phyloP scores from a whole-genome alignment of 2,888 invertebrate species.

The Pseudolycoriella hygida region DNA sequence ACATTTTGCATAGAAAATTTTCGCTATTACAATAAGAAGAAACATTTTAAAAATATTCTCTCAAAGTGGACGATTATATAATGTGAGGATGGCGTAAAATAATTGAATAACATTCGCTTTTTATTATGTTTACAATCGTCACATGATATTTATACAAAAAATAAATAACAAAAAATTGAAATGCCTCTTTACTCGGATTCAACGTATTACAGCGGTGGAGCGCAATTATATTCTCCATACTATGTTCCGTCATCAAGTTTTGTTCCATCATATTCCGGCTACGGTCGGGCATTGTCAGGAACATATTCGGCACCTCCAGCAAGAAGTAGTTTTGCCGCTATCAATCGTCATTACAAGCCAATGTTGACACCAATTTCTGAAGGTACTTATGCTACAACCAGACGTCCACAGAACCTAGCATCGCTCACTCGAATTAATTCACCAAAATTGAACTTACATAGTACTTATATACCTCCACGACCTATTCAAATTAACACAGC shows the following conservation, averaged over 20 bases:
- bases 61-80: too few relatives aligned
- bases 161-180: too few relatives aligned
- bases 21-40: too few relatives aligned
- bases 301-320: slow-evolving; percentile 20
- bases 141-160: too few relatives aligned
- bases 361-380: slow-evolving; percentile 58
- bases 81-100: too few relatives aligned
- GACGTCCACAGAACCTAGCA: slow-evolving; percentile 19
- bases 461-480: slow-evolving; percentile 33
- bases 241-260: slow-evolving; percentile 33
- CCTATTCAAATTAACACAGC: slow-evolving; percentile 67
- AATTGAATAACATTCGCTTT: too few relatives aligned
- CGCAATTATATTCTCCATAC: slow-evolving; percentile 31
- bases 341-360: slow-evolving; percentile 41
- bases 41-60: too few relatives aligned
- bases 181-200: slow-evolving; percentile 57
- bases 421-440: slow-evolving; percentile 32
- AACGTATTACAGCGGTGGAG: slow-evolving; percentile 33
- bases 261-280: slow-evolving; percentile 31
- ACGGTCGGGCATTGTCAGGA: slow-evolving; percentile 30
- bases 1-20: too few relatives aligned
- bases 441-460: slow-evolving; percentile 30
- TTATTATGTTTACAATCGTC: too few relatives aligned
- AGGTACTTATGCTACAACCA: slow-evolving; percentile 21
- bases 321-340: slow-evolving; percentile 17